These are phyloP conservation scores for Morus bassanus DNA, from an alignment of 2,797 vertebrate genomes.

Conservation along the genomic window DNA sequence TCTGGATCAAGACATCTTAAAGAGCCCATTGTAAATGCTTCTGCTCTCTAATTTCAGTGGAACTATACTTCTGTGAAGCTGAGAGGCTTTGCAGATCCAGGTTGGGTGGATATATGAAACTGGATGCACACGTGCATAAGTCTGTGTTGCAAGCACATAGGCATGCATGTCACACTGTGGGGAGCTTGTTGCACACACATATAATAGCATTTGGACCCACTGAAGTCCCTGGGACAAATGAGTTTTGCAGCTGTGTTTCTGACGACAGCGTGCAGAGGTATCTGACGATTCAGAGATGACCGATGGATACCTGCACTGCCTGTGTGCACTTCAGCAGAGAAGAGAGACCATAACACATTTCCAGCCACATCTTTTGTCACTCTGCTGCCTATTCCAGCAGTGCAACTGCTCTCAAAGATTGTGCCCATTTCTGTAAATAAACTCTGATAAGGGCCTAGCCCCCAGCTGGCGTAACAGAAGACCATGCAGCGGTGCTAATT, in stretches of 20 bases:
- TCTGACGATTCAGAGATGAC: fast-evolving
- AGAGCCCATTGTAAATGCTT: background rate
- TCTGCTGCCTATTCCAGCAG: background rate
- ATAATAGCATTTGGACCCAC: background rate
- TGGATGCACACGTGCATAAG: fast-evolving
- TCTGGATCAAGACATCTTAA: background rate
- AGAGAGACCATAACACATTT: background rate
- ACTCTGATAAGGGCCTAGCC: background rate
- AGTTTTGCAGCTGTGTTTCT: background rate
- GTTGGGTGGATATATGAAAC: background rate
- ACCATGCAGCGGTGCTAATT: slow-evolving; percentile 32
- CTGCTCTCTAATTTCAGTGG: background rate
- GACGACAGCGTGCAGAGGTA: fast-evolving
- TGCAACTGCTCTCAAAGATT: background rate
- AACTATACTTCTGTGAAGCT: background rate
- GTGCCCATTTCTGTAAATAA: slow-evolving; percentile 36
- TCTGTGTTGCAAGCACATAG: background rate
- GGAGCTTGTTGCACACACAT: background rate
- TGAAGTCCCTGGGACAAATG: background rate
- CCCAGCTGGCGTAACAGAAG: slow-evolving; percentile 43
- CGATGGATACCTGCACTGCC: background rate
- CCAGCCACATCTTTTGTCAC: background rate
- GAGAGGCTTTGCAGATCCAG: background rate
- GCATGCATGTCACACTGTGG: too few relatives aligned
- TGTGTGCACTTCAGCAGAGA: background rate